Conservation (phyloP, 2,888 invertebrate genomes). For the Apantesis nais region DNA sequence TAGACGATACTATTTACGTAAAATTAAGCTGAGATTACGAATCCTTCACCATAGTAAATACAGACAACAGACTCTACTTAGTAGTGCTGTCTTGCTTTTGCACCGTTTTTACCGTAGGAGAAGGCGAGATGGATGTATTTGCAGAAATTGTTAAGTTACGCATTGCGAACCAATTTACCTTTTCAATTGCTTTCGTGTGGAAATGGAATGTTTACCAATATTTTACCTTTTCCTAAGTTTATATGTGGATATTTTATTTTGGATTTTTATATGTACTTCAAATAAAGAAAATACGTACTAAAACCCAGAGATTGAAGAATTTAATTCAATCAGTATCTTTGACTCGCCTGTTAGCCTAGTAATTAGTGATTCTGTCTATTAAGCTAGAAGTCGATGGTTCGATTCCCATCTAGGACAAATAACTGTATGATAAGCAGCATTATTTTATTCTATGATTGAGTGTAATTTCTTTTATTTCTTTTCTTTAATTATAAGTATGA, state of each 20-base stretch:
- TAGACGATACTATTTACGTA: conserved; percentile 43
- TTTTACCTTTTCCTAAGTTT: conserved; percentile 8
- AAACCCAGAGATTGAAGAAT: neutral
- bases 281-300: neutral
- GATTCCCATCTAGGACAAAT: neutral
- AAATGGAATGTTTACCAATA: conserved; percentile 30
- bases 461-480: too few species aligned
- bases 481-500: too few species aligned
- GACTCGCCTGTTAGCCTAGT: neutral
- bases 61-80: conserved; percentile 17
- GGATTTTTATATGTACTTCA: neutral
- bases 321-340: neutral
- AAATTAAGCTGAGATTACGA: conserved; percentile 47
- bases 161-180: conserved; percentile 34
- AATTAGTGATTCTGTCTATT: neutral
- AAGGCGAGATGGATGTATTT: conserved; percentile 24
- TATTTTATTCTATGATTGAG: too few species aligned
- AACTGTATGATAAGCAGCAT: neutral
- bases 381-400: neutral
- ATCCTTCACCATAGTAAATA: conserved; percentile 32
- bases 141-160: conserved; percentile 24
- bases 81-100: conserved; percentile 14
- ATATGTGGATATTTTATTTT: neutral
- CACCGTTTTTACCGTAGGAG: conserved; percentile 2
- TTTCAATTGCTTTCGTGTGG: conserved; percentile 22